Evolutionary conservation across 2,797 vertebrate species (phyloP).

Genomic region (Capromys pilorides): DNA sequence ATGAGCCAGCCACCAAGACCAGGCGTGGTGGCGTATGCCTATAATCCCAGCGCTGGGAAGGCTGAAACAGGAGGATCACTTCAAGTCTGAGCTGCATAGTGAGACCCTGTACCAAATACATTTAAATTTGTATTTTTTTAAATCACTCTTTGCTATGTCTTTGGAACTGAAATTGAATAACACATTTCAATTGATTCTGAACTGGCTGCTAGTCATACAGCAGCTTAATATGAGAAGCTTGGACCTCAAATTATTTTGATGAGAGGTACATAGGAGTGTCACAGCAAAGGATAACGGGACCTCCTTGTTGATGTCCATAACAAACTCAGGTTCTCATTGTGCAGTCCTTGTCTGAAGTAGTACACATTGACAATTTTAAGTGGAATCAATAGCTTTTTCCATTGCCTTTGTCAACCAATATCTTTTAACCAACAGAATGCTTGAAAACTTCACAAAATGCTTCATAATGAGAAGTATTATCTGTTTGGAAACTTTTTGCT

Average conservation of each 20-base stretch:
- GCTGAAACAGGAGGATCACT: too few relatives aligned
- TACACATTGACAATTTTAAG: conserved; percentile 44
- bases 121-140: too few relatives aligned
- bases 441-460: conserved; percentile 63
- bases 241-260: background rate
- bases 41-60: too few relatives aligned
- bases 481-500: conserved; percentile 39
- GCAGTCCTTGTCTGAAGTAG: background rate
- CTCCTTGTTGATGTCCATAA: background rate
- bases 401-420: conserved; percentile 48
- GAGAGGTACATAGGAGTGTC: background rate
- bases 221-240: conserved; percentile 1
- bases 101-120: too few relatives aligned
- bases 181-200: background rate
- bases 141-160: background rate
- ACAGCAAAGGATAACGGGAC: background rate
- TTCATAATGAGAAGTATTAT: conserved; percentile 65
- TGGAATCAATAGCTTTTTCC: conserved; percentile 40
- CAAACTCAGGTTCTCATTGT: background rate
- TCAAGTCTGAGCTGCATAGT: too few relatives aligned
- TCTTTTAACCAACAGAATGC: conserved; percentile 40
- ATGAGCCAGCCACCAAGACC: too few relatives aligned
- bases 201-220: conserved; percentile 3
- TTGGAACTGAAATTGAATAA: conserved; percentile 34
- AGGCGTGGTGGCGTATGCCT: too few relatives aligned